phyloP scores from a whole-genome alignment of 2,113 vertebrate genomes.

The Merops nubicus region DNA sequence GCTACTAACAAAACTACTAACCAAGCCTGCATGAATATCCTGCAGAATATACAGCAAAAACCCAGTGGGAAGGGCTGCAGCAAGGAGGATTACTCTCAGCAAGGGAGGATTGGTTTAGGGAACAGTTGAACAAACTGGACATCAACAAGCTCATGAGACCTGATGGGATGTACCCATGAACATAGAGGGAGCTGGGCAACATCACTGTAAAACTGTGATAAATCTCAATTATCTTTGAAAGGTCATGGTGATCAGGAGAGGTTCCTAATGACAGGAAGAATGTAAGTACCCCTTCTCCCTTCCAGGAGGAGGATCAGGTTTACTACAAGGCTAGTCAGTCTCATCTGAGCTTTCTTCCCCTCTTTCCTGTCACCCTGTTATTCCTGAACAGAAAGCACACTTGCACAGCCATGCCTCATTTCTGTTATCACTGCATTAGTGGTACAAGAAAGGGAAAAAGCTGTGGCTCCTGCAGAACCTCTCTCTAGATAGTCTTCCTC shows the following conservation, averaged over 20 bases:
- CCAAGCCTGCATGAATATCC: rapidly evolving
- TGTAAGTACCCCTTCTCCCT: not conserved
- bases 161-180: rapidly evolving
- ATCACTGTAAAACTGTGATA: not conserved
- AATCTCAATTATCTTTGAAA: not conserved
- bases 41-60: not conserved
- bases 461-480: not conserved
- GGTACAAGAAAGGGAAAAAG: not conserved
- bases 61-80: not conserved
- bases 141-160: not conserved
- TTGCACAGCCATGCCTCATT: not conserved
- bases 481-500: not conserved
- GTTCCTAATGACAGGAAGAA: not conserved
- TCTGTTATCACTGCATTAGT: rapidly evolving
- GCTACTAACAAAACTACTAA: not conserved
- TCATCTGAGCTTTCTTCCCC: not conserved
- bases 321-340: not conserved
- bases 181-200: not conserved
- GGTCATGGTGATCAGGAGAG: not conserved
- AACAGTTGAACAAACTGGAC: not conserved
- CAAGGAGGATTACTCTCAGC: not conserved
- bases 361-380: not conserved
- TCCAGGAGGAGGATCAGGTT: not conserved
- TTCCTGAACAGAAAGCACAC: not conserved
- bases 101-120: not conserved